Evolutionary conservation across 2,888 invertebrate species (phyloP).

Genomic region (Melanchra persicariae): DNA sequence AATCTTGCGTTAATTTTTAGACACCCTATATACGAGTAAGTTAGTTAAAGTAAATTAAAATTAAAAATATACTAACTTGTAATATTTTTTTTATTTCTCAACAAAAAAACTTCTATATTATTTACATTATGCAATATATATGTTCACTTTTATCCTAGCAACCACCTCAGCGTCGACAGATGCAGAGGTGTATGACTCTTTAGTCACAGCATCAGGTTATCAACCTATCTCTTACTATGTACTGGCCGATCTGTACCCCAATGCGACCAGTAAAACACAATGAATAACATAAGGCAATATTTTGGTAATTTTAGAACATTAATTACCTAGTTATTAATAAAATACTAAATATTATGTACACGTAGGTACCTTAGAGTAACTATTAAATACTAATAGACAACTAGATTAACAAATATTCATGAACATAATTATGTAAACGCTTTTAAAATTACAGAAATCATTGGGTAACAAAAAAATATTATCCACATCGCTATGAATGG

Average conservation of each 20-base stretch:
- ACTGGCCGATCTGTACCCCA: constrained; percentile 22
- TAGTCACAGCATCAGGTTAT: constrained; percentile 48
- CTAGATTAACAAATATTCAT: too few species aligned
- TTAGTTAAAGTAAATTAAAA: neutral
- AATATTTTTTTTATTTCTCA: too few species aligned
- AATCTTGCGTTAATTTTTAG: too few species aligned
- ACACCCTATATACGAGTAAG: too few species aligned
- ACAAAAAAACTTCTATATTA: neutral
- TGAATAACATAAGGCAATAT: neutral
- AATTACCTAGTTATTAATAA: too few species aligned
- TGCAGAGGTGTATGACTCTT: constrained; percentile 49
- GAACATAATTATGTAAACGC: too few species aligned
- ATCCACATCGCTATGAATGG: too few species aligned
- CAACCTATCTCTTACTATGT: constrained; percentile 46
- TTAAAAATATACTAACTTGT: neutral
- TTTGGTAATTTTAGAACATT: neutral
- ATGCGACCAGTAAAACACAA: constrained; percentile 2
- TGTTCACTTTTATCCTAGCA: constrained; percentile 9
- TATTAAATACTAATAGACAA: too few species aligned
- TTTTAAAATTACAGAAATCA: too few species aligned
- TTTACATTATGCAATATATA: constrained; percentile 7
- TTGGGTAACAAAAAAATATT: too few species aligned
- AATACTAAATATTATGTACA: too few species aligned
- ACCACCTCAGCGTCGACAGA: neutral
- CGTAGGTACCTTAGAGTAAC: too few species aligned